Evolutionary conservation across 2,888 invertebrate species (phyloP).

Genomic region (Prenolepis imparis): DNA sequence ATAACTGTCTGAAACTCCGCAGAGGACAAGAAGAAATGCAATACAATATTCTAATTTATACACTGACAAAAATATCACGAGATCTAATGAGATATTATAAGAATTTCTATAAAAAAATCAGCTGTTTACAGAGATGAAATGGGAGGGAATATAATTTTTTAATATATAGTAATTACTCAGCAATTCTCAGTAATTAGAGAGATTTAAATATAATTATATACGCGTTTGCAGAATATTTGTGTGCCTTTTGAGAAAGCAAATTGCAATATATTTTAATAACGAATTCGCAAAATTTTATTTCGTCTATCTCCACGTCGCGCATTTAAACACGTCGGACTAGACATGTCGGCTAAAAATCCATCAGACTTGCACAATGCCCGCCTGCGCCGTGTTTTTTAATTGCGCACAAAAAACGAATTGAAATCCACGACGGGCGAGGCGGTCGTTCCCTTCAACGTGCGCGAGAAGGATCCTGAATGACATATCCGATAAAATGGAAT

Average conservation of each 20-base stretch:
- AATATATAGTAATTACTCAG: no score
- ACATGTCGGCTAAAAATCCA: slow-evolving; percentile 41
- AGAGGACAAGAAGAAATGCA: not conserved
- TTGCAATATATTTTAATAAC: slow-evolving; percentile 11
- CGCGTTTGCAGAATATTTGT: not conserved
- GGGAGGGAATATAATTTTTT: not conserved
- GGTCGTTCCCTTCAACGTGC: not conserved
- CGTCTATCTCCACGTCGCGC: not conserved
- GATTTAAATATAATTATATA: slow-evolving; percentile 9
- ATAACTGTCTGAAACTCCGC: slow-evolving; percentile 28
- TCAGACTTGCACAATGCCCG: slow-evolving; percentile 36
- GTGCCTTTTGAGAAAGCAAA: not conserved
- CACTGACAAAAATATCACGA: not conserved
- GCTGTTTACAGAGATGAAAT: not conserved
- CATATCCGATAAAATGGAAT: slow-evolving; percentile 50
- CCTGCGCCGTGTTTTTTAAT: slow-evolving; percentile 26
- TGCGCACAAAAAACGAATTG: slow-evolving; percentile 31
- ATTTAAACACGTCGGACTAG: slow-evolving; percentile 18
- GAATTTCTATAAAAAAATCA: not conserved
- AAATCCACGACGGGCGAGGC: slow-evolving; percentile 15
- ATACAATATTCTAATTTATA: not conserved
- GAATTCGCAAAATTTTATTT: slow-evolving; percentile 11
- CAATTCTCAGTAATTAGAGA: not conserved
- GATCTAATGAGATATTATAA: no score
- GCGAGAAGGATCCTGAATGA: slow-evolving; percentile 48